phyloP scores from a whole-genome alignment of 2,797 vertebrate genomes.

The Fundulus diaphanus region DNA sequence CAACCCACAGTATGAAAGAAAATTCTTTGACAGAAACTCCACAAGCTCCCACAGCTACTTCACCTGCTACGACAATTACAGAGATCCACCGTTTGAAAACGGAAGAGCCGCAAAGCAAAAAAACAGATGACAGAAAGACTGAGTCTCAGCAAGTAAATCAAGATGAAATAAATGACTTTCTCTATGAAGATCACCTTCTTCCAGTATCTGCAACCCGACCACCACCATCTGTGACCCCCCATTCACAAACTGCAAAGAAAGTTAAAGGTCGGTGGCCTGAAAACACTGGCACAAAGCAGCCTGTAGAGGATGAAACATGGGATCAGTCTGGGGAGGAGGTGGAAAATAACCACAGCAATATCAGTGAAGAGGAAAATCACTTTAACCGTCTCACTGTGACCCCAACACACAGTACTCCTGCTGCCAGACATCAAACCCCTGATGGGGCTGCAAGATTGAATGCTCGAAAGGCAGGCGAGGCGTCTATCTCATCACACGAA shows the following conservation, averaged over 20 bases:
- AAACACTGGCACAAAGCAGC: conserved; percentile 33
- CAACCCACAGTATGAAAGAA: conserved; percentile 21
- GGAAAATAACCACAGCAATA: not conserved
- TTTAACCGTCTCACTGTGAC: conserved; percentile 1
- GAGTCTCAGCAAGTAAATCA: conserved; percentile 19
- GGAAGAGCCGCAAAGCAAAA: conserved; percentile 24
- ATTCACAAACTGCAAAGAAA: conserved; percentile 42
- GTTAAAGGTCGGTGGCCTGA: conserved; percentile 31
- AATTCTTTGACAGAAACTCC: conserved; percentile 38
- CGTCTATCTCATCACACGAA: conserved; percentile 29
- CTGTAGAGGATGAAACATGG: conserved; percentile 33
- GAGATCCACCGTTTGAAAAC: conserved; percentile 8
- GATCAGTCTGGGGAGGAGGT: conserved; percentile 25
- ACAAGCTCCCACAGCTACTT: conserved; percentile 43
- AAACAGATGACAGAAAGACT: not conserved
- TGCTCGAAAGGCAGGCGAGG: not conserved
- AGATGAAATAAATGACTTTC: conserved; percentile 58
- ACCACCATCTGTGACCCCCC: conserved; percentile 20
- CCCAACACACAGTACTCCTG: conserved; percentile 19
- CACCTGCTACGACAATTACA: conserved; percentile 14
- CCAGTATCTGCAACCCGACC: conserved; percentile 66
- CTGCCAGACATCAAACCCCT: conserved; percentile 13
- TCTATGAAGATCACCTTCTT: conserved; percentile 79
- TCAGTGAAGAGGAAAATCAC: conserved; percentile 17
- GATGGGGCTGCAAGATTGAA: not conserved